Percentiles rank a stretch among this genome's conserved stretches.
These are phyloP conservation scores for Lagenorhynchus albirostris DNA, from an alignment of 2,113 vertebrate genomes.

Conservation along the genomic window DNA sequence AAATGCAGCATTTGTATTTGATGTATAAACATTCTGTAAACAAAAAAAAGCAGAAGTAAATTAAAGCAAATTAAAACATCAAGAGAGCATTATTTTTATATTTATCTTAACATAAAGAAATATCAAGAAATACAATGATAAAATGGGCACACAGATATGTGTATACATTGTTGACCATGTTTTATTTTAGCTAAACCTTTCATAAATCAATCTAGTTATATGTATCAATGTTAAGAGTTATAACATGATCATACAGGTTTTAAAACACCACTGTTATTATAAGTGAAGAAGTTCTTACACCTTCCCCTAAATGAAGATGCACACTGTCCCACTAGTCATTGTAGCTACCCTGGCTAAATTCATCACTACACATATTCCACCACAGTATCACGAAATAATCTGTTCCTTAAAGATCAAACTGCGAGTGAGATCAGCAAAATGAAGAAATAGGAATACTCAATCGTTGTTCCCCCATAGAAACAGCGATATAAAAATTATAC, in stretches of 20 bases:
- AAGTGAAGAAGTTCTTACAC: background rate
- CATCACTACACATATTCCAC: background rate
- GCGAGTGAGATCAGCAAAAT: background rate
- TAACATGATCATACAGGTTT: background rate
- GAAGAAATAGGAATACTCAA: background rate
- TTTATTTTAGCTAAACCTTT: background rate
- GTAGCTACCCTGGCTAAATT: background rate
- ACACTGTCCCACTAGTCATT: background rate
- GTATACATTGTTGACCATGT: background rate
- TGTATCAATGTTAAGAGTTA: background rate
- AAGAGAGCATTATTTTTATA: background rate
- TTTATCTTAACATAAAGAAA: background rate
- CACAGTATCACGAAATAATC: background rate
- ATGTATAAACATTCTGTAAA: background rate
- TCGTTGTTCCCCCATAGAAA: background rate
- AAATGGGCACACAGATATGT: background rate
- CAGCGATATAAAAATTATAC: background rate
- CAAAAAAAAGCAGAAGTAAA: background rate
- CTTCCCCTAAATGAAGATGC: background rate
- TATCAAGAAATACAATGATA: background rate
- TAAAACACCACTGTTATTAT: background rate
- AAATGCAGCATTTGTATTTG: background rate
- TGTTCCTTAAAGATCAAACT: background rate
- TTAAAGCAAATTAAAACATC: background rate
- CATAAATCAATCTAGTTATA: background rate